phyloP scores from a whole-genome alignment of 2,888 invertebrate genomes.

The Aspidapion aeneum region DNA sequence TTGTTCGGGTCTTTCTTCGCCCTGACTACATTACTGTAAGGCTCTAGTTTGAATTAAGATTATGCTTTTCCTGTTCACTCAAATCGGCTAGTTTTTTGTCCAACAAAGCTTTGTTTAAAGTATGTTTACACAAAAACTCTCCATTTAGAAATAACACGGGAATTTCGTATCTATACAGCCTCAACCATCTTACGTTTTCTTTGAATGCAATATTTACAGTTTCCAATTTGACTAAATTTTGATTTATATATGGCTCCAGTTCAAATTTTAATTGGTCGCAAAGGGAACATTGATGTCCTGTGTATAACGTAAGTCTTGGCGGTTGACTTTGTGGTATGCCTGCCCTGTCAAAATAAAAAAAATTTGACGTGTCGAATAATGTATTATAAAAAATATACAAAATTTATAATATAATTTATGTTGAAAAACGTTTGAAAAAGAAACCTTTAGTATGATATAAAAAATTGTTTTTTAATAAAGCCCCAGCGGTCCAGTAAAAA shows the following conservation, averaged over 20 bases:
- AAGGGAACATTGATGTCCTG: constrained; percentile 76
- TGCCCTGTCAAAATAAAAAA: constrained; percentile 46
- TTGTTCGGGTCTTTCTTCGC: no score
- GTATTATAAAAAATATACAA: no score
- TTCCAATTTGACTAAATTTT: constrained; percentile 59
- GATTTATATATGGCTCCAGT: constrained; percentile 52
- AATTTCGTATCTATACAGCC: constrained; percentile 78
- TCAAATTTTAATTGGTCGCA: constrained; percentile 76
- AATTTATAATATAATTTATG: no score
- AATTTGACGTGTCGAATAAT: constrained; percentile 1
- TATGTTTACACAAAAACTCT: constrained; percentile 75
- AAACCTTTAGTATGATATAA: no score
- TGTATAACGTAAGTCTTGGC: constrained; percentile 74
- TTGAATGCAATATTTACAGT: constrained; percentile 73
- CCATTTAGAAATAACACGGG: constrained; percentile 86
- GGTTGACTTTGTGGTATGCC: constrained; percentile 40
- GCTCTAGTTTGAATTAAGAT: no score
- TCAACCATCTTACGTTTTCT: constrained; percentile 68
- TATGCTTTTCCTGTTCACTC: no score
- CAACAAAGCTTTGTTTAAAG: constrained; percentile 57
- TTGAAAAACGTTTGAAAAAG: no score
- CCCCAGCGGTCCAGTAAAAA: no score
- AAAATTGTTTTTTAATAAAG: no score
- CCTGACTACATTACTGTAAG: no score
- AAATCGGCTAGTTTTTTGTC: constrained; percentile 32